phyloP scores from a whole-genome alignment of 2,888 invertebrate genomes.

The Glaucopsyche alexis region DNA sequence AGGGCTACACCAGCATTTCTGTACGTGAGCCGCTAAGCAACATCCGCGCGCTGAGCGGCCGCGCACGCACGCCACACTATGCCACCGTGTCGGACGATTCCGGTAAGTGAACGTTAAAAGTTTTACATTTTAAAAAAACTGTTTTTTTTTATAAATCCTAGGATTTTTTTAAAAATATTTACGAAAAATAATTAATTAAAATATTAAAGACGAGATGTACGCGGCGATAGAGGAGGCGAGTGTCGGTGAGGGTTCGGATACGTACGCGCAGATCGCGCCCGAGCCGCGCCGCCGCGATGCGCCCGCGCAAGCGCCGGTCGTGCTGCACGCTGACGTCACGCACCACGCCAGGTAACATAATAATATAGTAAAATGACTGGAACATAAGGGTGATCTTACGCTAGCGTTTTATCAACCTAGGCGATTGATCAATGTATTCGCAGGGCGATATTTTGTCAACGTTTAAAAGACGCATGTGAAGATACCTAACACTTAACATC shows the following conservation, averaged over 20 bases:
- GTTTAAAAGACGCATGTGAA: too few species aligned
- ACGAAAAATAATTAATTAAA: too few species aligned
- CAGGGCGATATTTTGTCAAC: too few species aligned
- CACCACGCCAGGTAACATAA: slow-evolving; percentile 50
- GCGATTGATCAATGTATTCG: too few species aligned
- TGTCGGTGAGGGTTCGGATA: slow-evolving; percentile 88
- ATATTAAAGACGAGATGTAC: slow-evolving; percentile 88
- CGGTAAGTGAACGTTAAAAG: slow-evolving; percentile 73
- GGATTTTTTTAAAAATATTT: too few species aligned
- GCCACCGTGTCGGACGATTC: slow-evolving; percentile 96
- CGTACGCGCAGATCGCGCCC: slow-evolving; percentile 89
- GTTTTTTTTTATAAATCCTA: not conserved
- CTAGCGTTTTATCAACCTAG: too few species aligned
- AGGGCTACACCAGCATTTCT: slow-evolving; percentile 95
- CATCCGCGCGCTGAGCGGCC: slow-evolving; percentile 84
- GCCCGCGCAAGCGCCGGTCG: slow-evolving; percentile 36
- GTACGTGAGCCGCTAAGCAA: slow-evolving; percentile 90
- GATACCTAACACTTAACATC: too few species aligned
- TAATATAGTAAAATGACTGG: too few species aligned
- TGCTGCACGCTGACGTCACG: slow-evolving; percentile 44
- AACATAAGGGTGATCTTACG: too few species aligned
- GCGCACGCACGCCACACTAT: slow-evolving; percentile 81
- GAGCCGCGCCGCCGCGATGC: slow-evolving; percentile 50
- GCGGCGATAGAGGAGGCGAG: slow-evolving; percentile 92
- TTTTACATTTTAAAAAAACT: not conserved